Base-by-base conservation (phyloP, 1,140 invertebrate genomes). In the Harpegnathos saltator region DNA sequence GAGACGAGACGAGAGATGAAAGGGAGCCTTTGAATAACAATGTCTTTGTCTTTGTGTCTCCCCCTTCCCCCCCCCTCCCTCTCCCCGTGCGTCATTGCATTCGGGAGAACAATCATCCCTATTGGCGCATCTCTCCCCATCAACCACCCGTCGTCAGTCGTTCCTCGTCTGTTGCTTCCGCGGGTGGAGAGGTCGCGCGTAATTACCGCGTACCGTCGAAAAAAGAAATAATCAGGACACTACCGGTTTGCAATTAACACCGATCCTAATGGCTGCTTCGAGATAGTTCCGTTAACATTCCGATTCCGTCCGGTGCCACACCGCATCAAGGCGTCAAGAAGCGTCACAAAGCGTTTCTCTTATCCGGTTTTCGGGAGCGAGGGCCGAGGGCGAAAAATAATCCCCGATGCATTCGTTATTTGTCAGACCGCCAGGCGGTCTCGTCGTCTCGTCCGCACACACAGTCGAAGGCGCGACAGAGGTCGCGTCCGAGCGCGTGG, bases 21-120 rank as follows among this genome's bases (percentile, higher is more conserved):
- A 89, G 85, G 82, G 62, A 87, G 74, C 88, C 92, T 94, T 93
- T 92, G 92, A 93, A 93, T 94, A 92, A 93, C 92, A 93, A 93
- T 92, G 92, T 91, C 91, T 93, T 92, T 91, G 89, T 92, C 74
- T 86, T 85, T 84, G 73, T 72, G 29, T 74, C 63, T n/a, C n/a
- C n/a, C n/a, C n/a, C n/a, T n/a, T n/a, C n/a, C n/a, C n/a, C n/a
- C n/a, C n/a, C n/a, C n/a, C n/a, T n/a, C n/a, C n/a, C n/a, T n/a
- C n/a, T n/a, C n/a, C n/a, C 44, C 22, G 24, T 80, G 61, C 58
- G 48, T 81, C 81, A 78, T 48, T 86, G 72, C 85, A 84, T 65
- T 69, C 44, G 50, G 82, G 54, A 69, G 24, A 86, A 52, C 65
- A 44, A 85, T 83, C 77, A 85, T 83, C 77, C 56, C 66, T 48